Evolutionary conservation across 2,113 vertebrate genomes (phyloP).

Genomic region (Galemys pyrenaicus): DNA sequence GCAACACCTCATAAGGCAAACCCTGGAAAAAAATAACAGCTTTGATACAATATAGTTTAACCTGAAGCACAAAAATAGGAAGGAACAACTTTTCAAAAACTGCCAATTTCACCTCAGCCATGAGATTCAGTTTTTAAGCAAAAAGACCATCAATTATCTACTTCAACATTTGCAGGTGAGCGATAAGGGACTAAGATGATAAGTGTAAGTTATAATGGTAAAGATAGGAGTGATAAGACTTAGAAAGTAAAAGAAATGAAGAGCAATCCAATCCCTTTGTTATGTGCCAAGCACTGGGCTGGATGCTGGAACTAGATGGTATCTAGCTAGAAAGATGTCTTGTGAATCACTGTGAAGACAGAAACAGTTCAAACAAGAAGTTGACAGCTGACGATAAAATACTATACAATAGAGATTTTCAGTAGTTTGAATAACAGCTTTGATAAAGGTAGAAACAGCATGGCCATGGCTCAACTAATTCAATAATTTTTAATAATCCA

Average conservation of each 20-base stretch:
- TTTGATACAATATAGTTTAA: conserved; percentile 60
- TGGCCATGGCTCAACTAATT: not conserved
- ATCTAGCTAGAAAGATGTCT: not conserved
- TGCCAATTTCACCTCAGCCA: conserved; percentile 42
- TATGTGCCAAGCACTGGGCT: not conserved
- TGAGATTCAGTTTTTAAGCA: conserved; percentile 41
- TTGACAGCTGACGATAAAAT: not conserved
- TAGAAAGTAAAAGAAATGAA: not conserved
- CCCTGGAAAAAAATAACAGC: conserved; percentile 8
- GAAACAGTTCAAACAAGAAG: not conserved
- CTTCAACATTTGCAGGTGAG: conserved; percentile 1
- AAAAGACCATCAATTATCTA: conserved; percentile 52
- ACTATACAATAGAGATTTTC: not conserved
- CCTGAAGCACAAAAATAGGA: conserved; percentile 64
- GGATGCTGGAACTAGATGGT: not conserved
- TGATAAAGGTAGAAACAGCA: conserved; percentile 23
- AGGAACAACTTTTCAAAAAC: conserved; percentile 47
- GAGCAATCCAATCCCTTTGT: not conserved
- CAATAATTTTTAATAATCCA: conserved; percentile 23
- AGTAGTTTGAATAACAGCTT: not conserved
- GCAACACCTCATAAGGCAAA: conserved; percentile 39
- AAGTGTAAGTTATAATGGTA: not conserved
- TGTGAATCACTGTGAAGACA: not conserved
- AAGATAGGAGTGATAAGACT: conserved; percentile 42
- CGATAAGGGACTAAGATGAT: not conserved